Evolutionary conservation across 2,888 invertebrate genomes (phyloP).

Genomic region (Quadriops clusia): DNA sequence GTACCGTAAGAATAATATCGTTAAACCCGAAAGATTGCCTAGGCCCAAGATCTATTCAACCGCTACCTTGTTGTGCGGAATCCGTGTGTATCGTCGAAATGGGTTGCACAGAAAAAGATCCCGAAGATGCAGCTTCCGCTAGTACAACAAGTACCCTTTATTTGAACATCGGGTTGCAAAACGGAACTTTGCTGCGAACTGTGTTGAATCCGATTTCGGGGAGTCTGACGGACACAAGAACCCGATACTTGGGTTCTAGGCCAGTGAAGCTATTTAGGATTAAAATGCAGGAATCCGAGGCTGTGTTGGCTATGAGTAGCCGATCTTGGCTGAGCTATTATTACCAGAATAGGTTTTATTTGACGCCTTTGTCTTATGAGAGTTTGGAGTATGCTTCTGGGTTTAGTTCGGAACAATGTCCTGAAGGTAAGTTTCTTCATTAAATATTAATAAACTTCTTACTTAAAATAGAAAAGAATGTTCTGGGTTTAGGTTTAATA

Average conservation of each 20-base stretch:
- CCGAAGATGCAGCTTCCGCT: constrained; percentile 46
- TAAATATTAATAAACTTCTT: neutral
- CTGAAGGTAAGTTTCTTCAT: constrained; percentile 56
- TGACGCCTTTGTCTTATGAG: constrained; percentile 93
- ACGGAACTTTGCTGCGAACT: constrained; percentile 86
- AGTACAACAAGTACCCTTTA: constrained; percentile 68
- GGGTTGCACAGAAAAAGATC: constrained; percentile 56
- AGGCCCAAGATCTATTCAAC: constrained; percentile 91
- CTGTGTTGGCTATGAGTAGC: constrained; percentile 95
- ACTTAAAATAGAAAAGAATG: too few species aligned
- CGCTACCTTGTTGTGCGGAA: constrained; percentile 90
- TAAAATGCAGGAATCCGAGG: constrained; percentile 89
- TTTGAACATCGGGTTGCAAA: constrained; percentile 93
- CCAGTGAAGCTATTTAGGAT: constrained; percentile 95
- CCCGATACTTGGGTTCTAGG: constrained; percentile 80
- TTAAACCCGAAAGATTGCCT: constrained; percentile 94
- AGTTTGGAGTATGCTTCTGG: constrained; percentile 95
- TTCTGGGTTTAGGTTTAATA: too few species aligned
- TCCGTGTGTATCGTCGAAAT: constrained; percentile 94
- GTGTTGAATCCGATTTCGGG: constrained; percentile 93
- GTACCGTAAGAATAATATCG: constrained; percentile 94
- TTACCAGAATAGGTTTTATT: constrained; percentile 91
- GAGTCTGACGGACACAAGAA: constrained; percentile 92
- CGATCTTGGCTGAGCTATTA: constrained; percentile 97
- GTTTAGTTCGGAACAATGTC: constrained; percentile 94